These are phyloP conservation scores for Epinotia demarniana DNA, from an alignment of 2,888 invertebrate genomes.

Conservation along the genomic window DNA sequence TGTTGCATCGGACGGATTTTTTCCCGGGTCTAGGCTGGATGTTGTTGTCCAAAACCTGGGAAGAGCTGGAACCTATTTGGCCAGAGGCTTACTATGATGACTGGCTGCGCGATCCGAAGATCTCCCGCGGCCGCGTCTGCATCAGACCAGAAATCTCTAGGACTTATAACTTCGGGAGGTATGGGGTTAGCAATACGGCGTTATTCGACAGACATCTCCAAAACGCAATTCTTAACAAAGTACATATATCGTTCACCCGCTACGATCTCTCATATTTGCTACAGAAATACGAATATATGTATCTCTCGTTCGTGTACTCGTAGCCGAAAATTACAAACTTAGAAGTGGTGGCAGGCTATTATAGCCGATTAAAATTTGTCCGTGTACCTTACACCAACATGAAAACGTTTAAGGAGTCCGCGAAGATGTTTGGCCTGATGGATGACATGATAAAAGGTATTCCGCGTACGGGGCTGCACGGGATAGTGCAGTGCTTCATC, in stretches of 20 bases:
- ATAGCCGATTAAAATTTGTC: conserved; percentile 7
- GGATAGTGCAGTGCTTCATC: conserved; percentile 28
- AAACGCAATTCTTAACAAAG: background rate
- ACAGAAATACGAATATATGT: background rate
- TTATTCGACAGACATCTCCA: conserved; percentile 2
- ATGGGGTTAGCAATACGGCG: background rate
- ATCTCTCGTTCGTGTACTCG: conserved; percentile 8
- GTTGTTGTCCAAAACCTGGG: conserved; percentile 13
- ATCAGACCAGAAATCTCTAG: conserved; percentile 30
- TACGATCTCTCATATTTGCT: conserved; percentile 15
- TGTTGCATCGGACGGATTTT: conserved; percentile 22
- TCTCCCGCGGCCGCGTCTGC: conserved; percentile 23
- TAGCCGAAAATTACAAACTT: background rate
- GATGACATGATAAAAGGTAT: background rate
- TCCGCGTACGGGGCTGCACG: background rate
- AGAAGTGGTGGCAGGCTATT: conserved; percentile 3
- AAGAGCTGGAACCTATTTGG: background rate
- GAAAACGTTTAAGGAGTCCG: background rate
- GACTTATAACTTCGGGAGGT: conserved; percentile 20
- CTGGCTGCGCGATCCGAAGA: background rate
- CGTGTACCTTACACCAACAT: conserved; percentile 7
- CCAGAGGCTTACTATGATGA: conserved; percentile 10
- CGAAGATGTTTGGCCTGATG: conserved; percentile 16
- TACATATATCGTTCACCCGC: background rate
- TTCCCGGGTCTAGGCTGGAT: conserved; percentile 24